Base-by-base conservation (phyloP, 2,888 invertebrate species). In the Operophtera brumata region DNA sequence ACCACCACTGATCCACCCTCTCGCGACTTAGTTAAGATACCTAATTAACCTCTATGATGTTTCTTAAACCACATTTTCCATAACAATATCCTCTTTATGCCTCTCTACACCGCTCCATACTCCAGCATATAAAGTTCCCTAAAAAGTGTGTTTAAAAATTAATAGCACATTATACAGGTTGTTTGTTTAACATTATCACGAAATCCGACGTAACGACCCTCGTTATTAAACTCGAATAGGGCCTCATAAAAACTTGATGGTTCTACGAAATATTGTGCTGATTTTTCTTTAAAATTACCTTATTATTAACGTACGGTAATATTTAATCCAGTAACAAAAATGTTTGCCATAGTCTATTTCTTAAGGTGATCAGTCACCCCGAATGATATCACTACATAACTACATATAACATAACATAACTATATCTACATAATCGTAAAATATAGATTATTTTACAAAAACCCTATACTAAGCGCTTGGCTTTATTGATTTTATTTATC, bases 101-200 rank as follows among this genome's bases (percentile, higher is more conserved):
- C 12, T 34, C 34, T 30, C 42, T 4, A 28, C 9, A 52, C 7
- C 37, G 32, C 28, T 37, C 39, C 42, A 47, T 43, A 52, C 26
- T 20, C 28, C 30, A 32, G 20, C 44, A 44, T 44, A 55, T 50
- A 58, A 59, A 52, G 26, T 52, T 47, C 43, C 57, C 43, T 44
- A 44, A 54, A 55, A 59, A 61, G 49, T 50, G 44, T 52, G 52
- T 67, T 65, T 66, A 66, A 70, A 73, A 71, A 73, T 67, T 66
- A 68, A 64, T 65, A 65, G 64, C 60, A 59, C 67, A 69, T 69
- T 73, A 65, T 61, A 63, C 58, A 57, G 65, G 68, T 64, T 75
- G 72, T 73, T 78, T 70, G 65, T 67, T 67, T 69, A 70, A 71
- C 65, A 73, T 75, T 75, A 70, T 68, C 70, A 71, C 68, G 61